Base-by-base conservation (phyloP, 2,113 vertebrate genomes). In the Xenotilapia leptura region DNA sequence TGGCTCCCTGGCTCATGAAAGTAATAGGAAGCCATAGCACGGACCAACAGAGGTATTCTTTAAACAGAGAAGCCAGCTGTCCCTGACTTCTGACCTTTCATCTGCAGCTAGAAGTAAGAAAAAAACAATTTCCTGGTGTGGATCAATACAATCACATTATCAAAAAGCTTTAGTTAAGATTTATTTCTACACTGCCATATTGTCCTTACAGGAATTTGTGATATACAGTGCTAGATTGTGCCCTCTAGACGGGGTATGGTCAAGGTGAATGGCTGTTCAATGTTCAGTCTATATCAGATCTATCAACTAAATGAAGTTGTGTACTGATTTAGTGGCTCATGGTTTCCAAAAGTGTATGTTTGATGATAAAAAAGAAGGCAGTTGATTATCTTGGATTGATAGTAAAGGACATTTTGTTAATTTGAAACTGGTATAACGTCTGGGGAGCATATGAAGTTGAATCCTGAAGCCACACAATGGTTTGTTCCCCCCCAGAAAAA, bases 141-240 rank as follows among this genome's bases (percentile, higher is more conserved):
- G 82, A 95, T 95, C 92, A 79, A 95, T 95, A 89, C 80, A 58
- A 77, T 85, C 86, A 73, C 85, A 93, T 93, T 86, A 92, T 93
- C 62, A 92, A 92, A 92, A 89, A 82, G 87, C 65, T 6, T 80
- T 86, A 60, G 85, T 85, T 85, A 83, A 84, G 89, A 90, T 89
- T 86, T 82, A 92, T 92, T 31, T 36, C 79, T 80, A n/a, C 26
- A 9, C 42, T 51, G 42, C 51, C 83, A 65, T 40, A 40, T 73
- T 47, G 33, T 85, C 45, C 73, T 80, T 80, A 79, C 85, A 53
- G 88, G 31, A 53, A 80, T 6, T n/a, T 86, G 70, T 90, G 82
- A 91, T 62, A 49, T 73, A 90, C 58, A 81, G 42, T 9, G 47
- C 40, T 60, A 31, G 70, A 38, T 42, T 6, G 2, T 82, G 86